Conservation (phyloP, 2,113 vertebrate species). For the Bagarius yarrelli region DNA sequence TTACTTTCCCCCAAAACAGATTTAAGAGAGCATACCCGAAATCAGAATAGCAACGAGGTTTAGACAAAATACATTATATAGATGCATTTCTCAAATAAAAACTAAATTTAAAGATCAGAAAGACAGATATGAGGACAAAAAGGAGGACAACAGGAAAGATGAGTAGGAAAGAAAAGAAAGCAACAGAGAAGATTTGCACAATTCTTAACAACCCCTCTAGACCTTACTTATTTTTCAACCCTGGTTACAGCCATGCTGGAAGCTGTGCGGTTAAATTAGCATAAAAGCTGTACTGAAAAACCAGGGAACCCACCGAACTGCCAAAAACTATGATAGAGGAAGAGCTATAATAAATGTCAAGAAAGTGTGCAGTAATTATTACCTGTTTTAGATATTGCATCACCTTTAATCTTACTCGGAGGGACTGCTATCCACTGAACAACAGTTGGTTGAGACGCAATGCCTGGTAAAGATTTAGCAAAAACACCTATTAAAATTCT, state of each 20-base stretch:
- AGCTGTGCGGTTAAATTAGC: neutral
- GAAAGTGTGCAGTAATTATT: neutral
- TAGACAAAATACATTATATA: too few species aligned
- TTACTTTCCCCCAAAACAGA: too few species aligned
- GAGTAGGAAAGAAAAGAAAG: too few species aligned
- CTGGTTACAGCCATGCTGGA: neutral
- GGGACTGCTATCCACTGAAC: conserved; percentile 69
- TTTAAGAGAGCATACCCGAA: too few species aligned
- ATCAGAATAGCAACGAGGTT: too few species aligned
- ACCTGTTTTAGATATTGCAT: conserved; percentile 55
- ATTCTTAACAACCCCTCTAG: too few species aligned
- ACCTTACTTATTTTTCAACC: too few species aligned
- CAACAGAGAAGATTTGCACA: too few species aligned
- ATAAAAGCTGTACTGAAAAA: neutral
- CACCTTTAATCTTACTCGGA: conserved; percentile 58
- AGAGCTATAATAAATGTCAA: neutral
- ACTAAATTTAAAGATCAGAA: too few species aligned
- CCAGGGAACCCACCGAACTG: neutral
- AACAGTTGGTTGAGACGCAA: conserved; percentile 45
- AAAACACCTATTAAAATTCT: neutral
- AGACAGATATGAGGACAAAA: too few species aligned
- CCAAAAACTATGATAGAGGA: neutral
- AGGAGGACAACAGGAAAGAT: too few species aligned
- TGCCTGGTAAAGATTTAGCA: neutral
- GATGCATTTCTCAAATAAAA: too few species aligned